Evolutionary conservation across 2,113 vertebrate genomes (phyloP).

Genomic region (Scopus umbretta): DNA sequence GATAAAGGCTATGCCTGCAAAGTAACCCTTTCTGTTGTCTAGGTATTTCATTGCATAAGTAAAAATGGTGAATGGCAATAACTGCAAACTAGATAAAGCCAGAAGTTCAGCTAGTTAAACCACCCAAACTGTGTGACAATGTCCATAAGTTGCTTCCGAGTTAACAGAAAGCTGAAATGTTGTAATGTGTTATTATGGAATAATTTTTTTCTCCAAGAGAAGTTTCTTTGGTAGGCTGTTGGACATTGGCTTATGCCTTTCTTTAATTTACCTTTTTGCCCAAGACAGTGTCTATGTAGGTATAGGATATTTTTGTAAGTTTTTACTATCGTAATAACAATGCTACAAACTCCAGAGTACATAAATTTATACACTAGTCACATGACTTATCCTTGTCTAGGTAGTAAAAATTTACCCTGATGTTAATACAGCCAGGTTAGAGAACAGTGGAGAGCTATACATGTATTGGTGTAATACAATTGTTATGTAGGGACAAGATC

Average conservation of each 20-base stretch:
- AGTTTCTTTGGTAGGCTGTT: neutral
- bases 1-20: neutral
- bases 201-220: neutral
- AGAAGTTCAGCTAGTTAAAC: neutral
- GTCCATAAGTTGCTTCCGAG: neutral
- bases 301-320: neutral
- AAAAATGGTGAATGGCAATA: neutral
- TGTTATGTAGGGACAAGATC: neutral
- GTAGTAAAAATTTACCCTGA: neutral
- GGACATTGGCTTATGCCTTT: neutral
- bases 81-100: neutral
- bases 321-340: neutral
- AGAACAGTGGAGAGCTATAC: neutral
- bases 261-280: neutral
- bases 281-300: neutral
- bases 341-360: neutral
- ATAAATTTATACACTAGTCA: neutral
- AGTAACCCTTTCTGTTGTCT: constrained; percentile 7
- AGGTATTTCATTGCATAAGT: neutral
- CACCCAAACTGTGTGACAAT: neutral
- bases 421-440: neutral
- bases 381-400: neutral
- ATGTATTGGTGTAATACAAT: neutral
- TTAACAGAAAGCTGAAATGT: neutral
- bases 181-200: neutral